phyloP scores from a whole-genome alignment of 2,113 vertebrate species.

The Leiothrix lutea region DNA sequence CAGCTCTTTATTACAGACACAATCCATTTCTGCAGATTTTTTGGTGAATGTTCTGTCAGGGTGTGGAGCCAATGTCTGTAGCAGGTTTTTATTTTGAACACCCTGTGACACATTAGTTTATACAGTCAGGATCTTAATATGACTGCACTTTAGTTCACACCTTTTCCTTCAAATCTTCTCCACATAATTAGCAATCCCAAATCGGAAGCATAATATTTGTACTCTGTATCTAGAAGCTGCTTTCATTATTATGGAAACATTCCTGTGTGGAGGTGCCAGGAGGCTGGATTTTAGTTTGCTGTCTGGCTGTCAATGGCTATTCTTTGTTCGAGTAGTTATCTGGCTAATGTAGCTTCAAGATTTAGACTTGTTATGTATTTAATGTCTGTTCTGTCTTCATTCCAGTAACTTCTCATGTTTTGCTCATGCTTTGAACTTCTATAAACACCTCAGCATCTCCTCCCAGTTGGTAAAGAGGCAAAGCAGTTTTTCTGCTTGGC shows the following conservation, averaged over 20 bases:
- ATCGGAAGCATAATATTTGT: slow-evolving; percentile 41
- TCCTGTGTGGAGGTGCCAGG: not conserved
- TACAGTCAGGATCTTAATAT: not conserved
- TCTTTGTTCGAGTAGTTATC: not conserved
- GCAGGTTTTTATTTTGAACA: not conserved
- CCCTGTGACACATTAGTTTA: not conserved
- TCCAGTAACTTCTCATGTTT: not conserved
- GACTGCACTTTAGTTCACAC: not conserved
- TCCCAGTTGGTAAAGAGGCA: not conserved
- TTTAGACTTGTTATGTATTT: not conserved
- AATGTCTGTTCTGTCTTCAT: not conserved
- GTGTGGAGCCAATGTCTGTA: not conserved
- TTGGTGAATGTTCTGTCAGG: accelerated
- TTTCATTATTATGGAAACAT: not conserved
- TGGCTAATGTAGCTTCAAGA: slow-evolving; percentile 28
- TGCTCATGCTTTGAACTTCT: slow-evolving; percentile 1
- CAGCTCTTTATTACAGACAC: not conserved
- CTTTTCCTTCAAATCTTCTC: not conserved
- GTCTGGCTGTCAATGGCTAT: not conserved
- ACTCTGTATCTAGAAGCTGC: slow-evolving; percentile 3
- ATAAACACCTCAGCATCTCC: slow-evolving; percentile 34
- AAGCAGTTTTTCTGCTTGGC: not conserved
- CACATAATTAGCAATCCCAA: not conserved
- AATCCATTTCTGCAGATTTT: not conserved
- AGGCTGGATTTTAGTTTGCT: not conserved